Evolutionary conservation across 2,113 vertebrate genomes (phyloP), one percentile per base, ranked within the genome.

Genomic region (Delphinus delphis): DNA sequence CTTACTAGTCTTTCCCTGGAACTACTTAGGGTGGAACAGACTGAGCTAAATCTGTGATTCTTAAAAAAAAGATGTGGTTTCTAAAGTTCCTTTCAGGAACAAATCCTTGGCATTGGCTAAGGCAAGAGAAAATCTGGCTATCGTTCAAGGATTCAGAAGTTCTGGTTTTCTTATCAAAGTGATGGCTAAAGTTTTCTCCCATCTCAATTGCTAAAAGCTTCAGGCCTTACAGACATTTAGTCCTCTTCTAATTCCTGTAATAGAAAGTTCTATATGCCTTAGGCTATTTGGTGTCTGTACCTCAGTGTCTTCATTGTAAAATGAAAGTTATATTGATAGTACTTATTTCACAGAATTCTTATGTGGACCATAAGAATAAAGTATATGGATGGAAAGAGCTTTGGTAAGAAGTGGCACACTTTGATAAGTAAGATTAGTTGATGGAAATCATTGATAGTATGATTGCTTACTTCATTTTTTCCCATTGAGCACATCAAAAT

Each of bases 101-200:
- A 88, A 50, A 92, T 86, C 25, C 44, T 92, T 92, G 33, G 67
- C 2, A 14, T 20, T 58, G 38, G 21, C 26, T 65, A 71, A 82
- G 36, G 21, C n/a, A 79, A 91, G 13, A 73, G 60, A 79, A 92
- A 92, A 76, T 82, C 11, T 86, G 67, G 15, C 23, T 85, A 25
- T 33, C 33, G n/a, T n/a, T 91, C n/a, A 93, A 41, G 21, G 50
- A 81, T 80, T 85, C 18, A 90, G 50, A 93, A 74, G 3, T 8
- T 65, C 26, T 74, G 18, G 20, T 81, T 95, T 95, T 93, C 70
- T 81, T 88, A 90, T 63, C 9, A 85, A 96, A 70, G 10, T 76
- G 10, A 2, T 73, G 31, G 83, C 8, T 38, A 93, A 38, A 67
- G 55, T 93, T 91, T 80, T 17, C 38, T 85, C 18, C 36, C 31